Conservation (phyloP, 2,888 invertebrate species). For the Hedya salicella region DNA sequence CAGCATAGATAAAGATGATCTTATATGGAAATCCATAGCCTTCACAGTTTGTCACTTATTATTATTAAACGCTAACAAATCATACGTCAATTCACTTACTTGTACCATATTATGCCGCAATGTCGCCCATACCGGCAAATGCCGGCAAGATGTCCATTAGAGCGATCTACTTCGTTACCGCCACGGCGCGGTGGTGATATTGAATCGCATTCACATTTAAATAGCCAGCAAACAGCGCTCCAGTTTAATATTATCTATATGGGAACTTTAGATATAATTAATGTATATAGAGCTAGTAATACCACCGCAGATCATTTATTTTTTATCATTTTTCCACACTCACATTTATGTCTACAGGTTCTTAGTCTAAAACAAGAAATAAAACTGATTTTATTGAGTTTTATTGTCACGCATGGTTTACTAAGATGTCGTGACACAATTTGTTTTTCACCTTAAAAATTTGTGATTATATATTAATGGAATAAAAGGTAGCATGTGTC, state of each 20-base stretch:
- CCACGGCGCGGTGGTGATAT: conserved; percentile 65
- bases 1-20: too few relatives aligned
- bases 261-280: conserved; percentile 66
- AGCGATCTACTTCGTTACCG: conserved; percentile 57
- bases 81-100: conserved; percentile 1
- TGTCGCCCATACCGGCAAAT: conserved; percentile 11
- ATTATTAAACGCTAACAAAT: background rate
- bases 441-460: too few relatives aligned
- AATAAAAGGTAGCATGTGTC: too few relatives aligned
- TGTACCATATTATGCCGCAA: conserved; percentile 18
- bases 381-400: too few relatives aligned
- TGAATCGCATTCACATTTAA: conserved; percentile 78
- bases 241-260: conserved; percentile 73
- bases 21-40: too few relatives aligned
- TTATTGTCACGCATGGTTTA: too few relatives aligned
- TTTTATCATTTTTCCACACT: too few relatives aligned
- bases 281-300: conserved; percentile 59
- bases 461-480: too few relatives aligned
- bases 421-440: too few relatives aligned
- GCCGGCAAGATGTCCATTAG: conserved; percentile 29
- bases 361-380: too few relatives aligned
- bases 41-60: background rate
- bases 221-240: conserved; percentile 78
- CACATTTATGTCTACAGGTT: too few relatives aligned
- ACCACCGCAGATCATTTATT: background rate